Base-by-base conservation (phyloP, 2,888 invertebrate genomes). In the Dasypolia templi region DNA sequence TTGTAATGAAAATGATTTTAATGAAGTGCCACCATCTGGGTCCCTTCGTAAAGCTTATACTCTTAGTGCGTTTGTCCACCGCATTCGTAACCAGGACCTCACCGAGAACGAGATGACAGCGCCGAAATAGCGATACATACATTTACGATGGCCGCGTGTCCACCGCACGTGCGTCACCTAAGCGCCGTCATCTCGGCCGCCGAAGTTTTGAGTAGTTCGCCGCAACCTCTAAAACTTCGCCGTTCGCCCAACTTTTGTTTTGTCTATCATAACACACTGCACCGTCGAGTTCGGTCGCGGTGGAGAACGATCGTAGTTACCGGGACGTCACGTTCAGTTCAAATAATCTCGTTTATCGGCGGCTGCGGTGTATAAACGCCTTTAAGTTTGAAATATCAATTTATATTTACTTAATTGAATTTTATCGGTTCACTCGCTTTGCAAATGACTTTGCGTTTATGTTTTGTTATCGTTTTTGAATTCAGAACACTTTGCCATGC, bases 301-400 rank as follows among this genome's bases (percentile, higher is more conserved):
- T 55, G 29, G 29, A 3, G 7, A 17, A 26, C 3, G 6, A 26
- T 26, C 14, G 26, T 14, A 12, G n/a, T n/a, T n/a, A 51, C 51
- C 12, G n/a, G 1, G 12, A 51, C 53, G 26, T 26, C 11, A 53
- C 26, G 14, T 53, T 26, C 5, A 14, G 26, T 2, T 26, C 26
- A 5, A 53, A 53, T 26, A 26, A 53, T 7, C 26, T 55, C 17
- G 32, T 19, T 5, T 22, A 4, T 22, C 11, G 11, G 32, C 19
- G 32, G 19, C 19, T 32, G 32, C 9, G 11, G 56, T 56, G 56
- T 19, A 32, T 12, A 32, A 19, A 22, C 32, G 56, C 32, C 19
- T 2, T 56, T 19, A 12, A 58, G 9, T 56, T n/a, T 22, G 17
- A 51, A 64, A 74, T 74, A 49, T 58, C 32, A 74, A 64, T 35